Evolutionary conservation across 2,888 invertebrate species (phyloP), one percentile per base, ranked within the genome.

Genomic region (Patella caerulea): DNA sequence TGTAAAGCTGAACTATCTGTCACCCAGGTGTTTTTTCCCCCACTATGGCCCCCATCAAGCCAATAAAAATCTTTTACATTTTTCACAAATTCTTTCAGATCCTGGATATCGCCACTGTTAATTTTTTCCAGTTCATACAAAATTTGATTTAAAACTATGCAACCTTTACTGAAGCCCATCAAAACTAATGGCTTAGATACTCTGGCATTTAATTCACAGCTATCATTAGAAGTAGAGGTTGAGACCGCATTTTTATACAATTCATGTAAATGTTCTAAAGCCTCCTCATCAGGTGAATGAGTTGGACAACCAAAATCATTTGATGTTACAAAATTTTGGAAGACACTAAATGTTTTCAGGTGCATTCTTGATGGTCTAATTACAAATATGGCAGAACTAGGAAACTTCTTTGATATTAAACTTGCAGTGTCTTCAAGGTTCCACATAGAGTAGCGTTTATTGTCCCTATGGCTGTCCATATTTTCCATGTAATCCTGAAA

Each of bases 21-120:
- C 84, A 97, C 95, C 96, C 97, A 98, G 34, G 96, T 96, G 91
- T 96, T 95, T 90, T 95, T 95, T 0, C 95, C 94, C 19, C 97
- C 97, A n/a, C 95, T 94, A 92, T 97, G 97, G 0, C 97, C 97
- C 2, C 97, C 96, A 92, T 97, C 97, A 88, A 97, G 92, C 97
- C 97, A 98, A 92, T 95, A 96, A 94, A 97, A 95, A 83, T 94
- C 94, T 83, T 93, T 93, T 75, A 97, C 94, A 78, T 94, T 93
- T 15, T 77, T 71, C 5, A 91, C 73, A 78, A 92, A 91, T 0
- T 74, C 73, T 93, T 0, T 94, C 3, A 77, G 56, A 2, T 86
- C 82, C 17, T 76, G 76, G 34, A 45, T 45, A 24, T 83, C 77
- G 29, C n/a, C 19, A 65, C 80, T 70, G 9, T 79, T 69, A 3